Conservation (phyloP, 2,113 vertebrate species). For the Trichechus manatus region DNA sequence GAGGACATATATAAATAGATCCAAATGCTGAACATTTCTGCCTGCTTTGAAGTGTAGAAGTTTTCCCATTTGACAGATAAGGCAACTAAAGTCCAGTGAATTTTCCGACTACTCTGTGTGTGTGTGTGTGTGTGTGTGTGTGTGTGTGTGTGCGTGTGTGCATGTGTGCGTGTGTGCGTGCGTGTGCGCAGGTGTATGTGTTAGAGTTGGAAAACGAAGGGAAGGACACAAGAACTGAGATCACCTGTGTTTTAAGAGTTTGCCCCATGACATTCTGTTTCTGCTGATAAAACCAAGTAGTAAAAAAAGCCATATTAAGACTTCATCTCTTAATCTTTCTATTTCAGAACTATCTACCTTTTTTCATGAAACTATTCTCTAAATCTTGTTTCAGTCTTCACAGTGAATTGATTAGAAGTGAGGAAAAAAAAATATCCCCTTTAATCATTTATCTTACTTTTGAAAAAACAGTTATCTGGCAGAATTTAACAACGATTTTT, state of each 20-base stretch:
- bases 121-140: constrained; percentile 13
- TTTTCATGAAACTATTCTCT: not conserved
- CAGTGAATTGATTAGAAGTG: not conserved
- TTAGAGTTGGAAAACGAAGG: constrained; percentile 3
- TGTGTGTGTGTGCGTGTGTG: constrained; percentile 44
- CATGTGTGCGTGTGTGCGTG: constrained; percentile 49
- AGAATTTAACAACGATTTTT: not conserved
- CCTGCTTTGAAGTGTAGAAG: not conserved
- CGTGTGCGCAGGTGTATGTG: constrained; percentile 63
- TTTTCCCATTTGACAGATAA: not conserved
- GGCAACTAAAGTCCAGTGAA: not conserved
- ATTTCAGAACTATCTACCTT: not conserved
- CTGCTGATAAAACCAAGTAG: not conserved
- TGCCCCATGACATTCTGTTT: not conserved
- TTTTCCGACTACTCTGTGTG: not conserved
- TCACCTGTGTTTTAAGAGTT: not conserved
- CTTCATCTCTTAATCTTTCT: not conserved
- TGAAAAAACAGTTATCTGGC: constrained; percentile 13
- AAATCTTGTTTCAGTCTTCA: constrained; percentile 42
- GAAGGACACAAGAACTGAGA: not conserved
- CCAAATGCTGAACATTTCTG: not conserved
- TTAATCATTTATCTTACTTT: not conserved
- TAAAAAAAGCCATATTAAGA: not conserved
- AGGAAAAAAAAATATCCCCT: not conserved
- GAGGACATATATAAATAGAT: not conserved